phyloP scores from a whole-genome alignment of 2,888 invertebrate genomes.

The Sphaerophoria rueppellii region DNA sequence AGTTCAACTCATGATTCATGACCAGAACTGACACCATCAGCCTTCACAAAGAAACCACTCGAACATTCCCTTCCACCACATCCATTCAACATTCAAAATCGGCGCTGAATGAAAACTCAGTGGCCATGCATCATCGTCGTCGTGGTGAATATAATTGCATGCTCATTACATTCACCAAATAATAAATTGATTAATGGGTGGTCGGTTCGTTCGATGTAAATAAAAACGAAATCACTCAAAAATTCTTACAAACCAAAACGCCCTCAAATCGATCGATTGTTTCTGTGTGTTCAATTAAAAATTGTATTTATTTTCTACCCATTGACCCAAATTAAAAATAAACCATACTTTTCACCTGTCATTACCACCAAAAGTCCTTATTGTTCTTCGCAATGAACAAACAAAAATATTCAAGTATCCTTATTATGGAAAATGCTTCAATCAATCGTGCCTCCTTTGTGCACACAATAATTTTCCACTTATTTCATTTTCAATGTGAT shows the following conservation, averaged over 20 bases:
- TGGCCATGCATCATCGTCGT: not conserved
- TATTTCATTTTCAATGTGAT: conserved; percentile 7
- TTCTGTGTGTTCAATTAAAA: not conserved
- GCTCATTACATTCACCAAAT: not conserved
- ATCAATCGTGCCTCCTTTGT: conserved; percentile 5
- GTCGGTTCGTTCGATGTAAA: not conserved
- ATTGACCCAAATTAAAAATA: conserved; percentile 60
- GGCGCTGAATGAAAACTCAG: not conserved
- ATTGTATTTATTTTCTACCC: not conserved
- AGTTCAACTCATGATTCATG: too few relatives aligned
- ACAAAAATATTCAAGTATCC: conserved; percentile 39
- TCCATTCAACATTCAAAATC: not conserved
- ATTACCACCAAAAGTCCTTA: conserved; percentile 28
- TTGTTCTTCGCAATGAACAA: conserved; percentile 26
- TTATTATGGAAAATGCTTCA: not conserved
- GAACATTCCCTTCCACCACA: not conserved
- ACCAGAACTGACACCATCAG: too few relatives aligned
- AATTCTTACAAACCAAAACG: not conserved
- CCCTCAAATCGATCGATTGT: conserved; percentile 2
- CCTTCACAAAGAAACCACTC: too few relatives aligned
- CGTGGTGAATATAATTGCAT: not conserved
- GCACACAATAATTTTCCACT: conserved; percentile 32
- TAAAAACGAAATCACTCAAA: not conserved
- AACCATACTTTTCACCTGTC: conserved; percentile 56
- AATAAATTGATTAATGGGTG: conserved; percentile 13